phyloP scores from a whole-genome alignment of 2,888 invertebrate genomes.

The Aspidiotus destructor region DNA sequence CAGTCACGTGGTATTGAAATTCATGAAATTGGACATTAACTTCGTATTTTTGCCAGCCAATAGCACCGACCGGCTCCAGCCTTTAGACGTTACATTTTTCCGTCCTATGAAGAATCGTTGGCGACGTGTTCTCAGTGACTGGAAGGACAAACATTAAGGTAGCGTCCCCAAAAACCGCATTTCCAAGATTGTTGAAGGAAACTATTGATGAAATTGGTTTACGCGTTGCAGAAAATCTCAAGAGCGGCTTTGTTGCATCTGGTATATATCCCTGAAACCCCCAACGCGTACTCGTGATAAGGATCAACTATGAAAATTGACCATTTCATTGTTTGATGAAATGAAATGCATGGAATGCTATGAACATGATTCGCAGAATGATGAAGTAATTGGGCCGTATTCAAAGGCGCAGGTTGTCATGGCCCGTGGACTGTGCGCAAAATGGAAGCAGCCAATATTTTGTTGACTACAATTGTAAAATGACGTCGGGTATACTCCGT shows the following conservation, averaged over 20 bases:
- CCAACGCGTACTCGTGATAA: background rate
- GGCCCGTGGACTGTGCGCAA: too few species aligned
- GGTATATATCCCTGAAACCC: slow-evolving; percentile 17
- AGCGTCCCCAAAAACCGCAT: slow-evolving; percentile 11
- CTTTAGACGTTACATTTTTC: slow-evolving; percentile 36
- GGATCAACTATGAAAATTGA: too few species aligned
- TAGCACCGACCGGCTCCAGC: slow-evolving; percentile 36
- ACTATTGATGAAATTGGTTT: slow-evolving; percentile 5
- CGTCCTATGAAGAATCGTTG: slow-evolving; percentile 35
- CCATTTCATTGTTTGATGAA: too few species aligned
- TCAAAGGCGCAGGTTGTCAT: too few species aligned
- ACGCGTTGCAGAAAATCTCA: slow-evolving; percentile 17
- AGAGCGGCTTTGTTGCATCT: slow-evolving; percentile 17
- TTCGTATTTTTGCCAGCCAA: slow-evolving; percentile 36
- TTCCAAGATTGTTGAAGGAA: slow-evolving; percentile 24
- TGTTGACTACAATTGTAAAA: too few species aligned
- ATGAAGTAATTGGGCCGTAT: too few species aligned
- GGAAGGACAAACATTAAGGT: slow-evolving; percentile 8
- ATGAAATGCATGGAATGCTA: too few species aligned
- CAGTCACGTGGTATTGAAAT: slow-evolving; percentile 33
- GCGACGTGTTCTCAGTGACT: slow-evolving; percentile 32
- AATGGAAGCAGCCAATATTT: too few species aligned
- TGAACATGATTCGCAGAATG: too few species aligned
- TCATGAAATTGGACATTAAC: slow-evolving; percentile 34
- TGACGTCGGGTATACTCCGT: too few species aligned